Conservation (phyloP, 2,113 vertebrate genomes). For the Capreolus pygargus region DNA sequence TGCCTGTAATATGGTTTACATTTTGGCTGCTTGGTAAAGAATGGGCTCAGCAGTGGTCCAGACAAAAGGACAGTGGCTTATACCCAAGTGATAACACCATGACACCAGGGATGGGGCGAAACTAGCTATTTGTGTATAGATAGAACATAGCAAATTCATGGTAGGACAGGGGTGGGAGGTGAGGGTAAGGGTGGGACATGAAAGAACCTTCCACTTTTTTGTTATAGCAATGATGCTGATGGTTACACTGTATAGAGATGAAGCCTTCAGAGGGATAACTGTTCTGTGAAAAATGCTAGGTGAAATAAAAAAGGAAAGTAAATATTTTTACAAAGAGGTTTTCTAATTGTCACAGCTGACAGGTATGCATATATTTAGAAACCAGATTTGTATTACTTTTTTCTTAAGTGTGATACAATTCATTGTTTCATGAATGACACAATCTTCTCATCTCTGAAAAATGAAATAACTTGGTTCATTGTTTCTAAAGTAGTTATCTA, state of each 20-base stretch:
- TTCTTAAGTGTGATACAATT: neutral
- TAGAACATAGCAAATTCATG: neutral
- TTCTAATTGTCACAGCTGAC: neutral
- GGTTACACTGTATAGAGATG: neutral
- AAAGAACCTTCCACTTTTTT: neutral
- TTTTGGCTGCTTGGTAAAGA: neutral
- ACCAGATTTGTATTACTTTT: neutral
- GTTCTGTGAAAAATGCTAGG: neutral
- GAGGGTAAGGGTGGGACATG: accelerated
- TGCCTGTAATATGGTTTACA: neutral
- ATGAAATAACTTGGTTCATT: neutral
- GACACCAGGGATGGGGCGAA: neutral
- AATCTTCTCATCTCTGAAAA: neutral
- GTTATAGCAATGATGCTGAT: neutral
- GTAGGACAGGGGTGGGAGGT: neutral
- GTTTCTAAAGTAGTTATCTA: neutral
- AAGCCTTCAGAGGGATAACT: neutral
- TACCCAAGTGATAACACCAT: neutral
- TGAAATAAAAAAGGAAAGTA: neutral
- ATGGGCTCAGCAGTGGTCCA: neutral
- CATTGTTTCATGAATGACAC: neutral
- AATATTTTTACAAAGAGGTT: neutral
- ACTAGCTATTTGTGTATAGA: neutral
- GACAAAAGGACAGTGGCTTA: accelerated
- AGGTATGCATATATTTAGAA: neutral